These are phyloP conservation scores for Centruroides vittatus DNA, from an alignment of 1,140 invertebrate species.

Conservation along the genomic window DNA sequence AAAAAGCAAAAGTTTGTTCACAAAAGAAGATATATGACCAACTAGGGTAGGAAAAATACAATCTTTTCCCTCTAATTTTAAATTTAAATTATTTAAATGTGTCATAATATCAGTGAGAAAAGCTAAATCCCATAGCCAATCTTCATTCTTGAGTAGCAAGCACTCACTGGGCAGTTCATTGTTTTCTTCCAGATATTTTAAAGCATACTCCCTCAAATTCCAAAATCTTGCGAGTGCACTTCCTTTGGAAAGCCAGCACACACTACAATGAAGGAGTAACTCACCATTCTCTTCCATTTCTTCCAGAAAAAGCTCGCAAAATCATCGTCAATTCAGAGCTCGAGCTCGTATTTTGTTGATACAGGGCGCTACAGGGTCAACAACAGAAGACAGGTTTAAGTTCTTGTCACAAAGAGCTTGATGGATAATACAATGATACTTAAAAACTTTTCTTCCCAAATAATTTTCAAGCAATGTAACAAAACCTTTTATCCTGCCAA, in stretches of 20 bases:
- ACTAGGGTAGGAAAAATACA: background rate
- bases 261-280: background rate
- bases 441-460: no score
- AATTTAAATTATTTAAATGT: slow-evolving; percentile 5
- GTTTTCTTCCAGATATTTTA: no score
- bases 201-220: no score
- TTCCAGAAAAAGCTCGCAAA: background rate
- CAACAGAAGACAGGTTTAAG: background rate
- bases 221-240: no score
- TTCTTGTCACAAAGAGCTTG: background rate
- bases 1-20: background rate
- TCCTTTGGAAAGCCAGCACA: no score
- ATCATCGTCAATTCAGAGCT: background rate
- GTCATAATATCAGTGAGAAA: background rate
- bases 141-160: no score
- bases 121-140: background rate
- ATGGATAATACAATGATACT: no score
- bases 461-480: no score
- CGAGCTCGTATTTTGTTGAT: background rate
- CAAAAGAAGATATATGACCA: background rate
- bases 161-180: no score
- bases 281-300: background rate
- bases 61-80: slow-evolving; percentile 1
- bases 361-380: background rate
- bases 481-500: no score